Evolutionary conservation across 1,140 invertebrate species (phyloP), one percentile per base, ranked within the genome.

Genomic region (Fopius arisanus): DNA sequence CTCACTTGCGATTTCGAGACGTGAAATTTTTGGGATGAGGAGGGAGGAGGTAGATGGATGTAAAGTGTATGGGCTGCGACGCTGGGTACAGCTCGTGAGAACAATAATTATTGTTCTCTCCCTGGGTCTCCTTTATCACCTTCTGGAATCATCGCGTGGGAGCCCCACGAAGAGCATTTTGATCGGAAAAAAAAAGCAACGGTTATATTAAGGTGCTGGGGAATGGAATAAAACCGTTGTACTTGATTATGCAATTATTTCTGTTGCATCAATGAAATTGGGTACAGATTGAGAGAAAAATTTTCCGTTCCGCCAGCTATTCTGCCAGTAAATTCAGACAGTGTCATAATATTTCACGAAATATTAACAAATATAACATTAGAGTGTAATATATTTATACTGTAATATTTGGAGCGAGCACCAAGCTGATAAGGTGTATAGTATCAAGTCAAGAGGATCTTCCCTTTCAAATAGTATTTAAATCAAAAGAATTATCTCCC

Each of bases 31-130:
- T 2, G 26, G 28, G 29, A 23, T 28, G 14, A 26, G n/a, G 29
- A 19, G 29, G 29, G 14, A 29, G 43, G 28, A 28, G 54, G 54
- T 28, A 37, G 33, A 37, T 37, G 33, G 33, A 7, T 37, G 33
- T 37, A 37, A 37, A 54, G 68, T 26, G 43, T 48, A 63, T 43
- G 28, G 54, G 19, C 10, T 37, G 40, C 19, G 31, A 43, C 43
- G 51, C 23, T 67, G 33, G 48, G 26, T 72, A 73, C 66, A 54
- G 54, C 67, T 59, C 67, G 67, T 70, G 70, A 72, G 71, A 76
- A 76, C 54, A 73, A 73, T 73, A 73, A 75, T 75, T 75, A 70
- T 75, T 75, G 67, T 74, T 72, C 70, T 72, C 33, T 65, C 54
- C 54, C 54, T 59, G 21, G 21, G 54, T 26, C 54, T 59, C 19